Evolutionary conservation across 2,113 vertebrate genomes (phyloP).

Genomic region (Gnathonemus echidnorhynchus): DNA sequence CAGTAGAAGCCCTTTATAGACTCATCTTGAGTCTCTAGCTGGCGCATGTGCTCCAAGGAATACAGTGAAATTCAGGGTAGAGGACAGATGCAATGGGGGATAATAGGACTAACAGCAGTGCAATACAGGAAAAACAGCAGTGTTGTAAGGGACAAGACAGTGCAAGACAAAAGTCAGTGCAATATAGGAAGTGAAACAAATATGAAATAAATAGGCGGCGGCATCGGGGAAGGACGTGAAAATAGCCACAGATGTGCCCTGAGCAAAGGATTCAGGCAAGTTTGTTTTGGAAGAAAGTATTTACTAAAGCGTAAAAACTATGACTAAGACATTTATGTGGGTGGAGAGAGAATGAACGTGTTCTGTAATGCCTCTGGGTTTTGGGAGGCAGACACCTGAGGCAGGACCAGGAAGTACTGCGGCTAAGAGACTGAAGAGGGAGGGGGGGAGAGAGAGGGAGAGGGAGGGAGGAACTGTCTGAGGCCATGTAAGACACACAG

Average conservation of each 20-base stretch:
- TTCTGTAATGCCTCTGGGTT: not conserved
- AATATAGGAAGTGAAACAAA: not conserved
- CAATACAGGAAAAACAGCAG: not conserved
- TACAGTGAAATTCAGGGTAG: not conserved
- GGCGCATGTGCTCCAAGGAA: not conserved
- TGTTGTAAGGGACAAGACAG: not conserved
- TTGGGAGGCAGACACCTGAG: not conserved
- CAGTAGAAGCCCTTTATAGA: not conserved
- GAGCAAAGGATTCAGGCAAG: not conserved
- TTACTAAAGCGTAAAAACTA: not conserved
- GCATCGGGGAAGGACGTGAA: not conserved
- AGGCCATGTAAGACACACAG: not conserved
- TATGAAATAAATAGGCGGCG: not conserved
- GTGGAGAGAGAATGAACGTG: not conserved
- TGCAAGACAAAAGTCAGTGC: not conserved
- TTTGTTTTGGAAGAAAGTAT: not conserved
- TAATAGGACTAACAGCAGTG: not conserved
- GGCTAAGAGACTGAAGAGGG: not conserved
- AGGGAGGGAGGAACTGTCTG: not conserved
- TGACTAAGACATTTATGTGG: not conserved
- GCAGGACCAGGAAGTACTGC: not conserved
- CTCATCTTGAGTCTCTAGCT: not conserved
- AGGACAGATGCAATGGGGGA: not conserved
- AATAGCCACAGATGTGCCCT: not conserved
- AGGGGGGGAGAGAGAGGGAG: not conserved